These are phyloP conservation scores for Sycobia sp. DNA, from an alignment of 1,140 invertebrate genomes.

Conservation along the genomic window DNA sequence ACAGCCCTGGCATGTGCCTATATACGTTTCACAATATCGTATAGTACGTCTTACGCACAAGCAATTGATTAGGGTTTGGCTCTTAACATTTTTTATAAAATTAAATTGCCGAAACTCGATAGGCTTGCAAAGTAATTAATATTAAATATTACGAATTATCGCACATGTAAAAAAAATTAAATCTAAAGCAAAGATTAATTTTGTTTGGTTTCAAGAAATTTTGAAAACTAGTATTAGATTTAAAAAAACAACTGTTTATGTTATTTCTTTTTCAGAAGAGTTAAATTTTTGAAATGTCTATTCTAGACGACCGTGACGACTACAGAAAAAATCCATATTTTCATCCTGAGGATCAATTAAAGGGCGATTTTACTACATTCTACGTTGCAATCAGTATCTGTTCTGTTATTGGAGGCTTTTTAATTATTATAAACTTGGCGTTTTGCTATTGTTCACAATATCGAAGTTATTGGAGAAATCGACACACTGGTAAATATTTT, in stretches of 20 bases:
- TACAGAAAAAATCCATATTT: constrained; percentile 70
- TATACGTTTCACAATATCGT: too few species aligned
- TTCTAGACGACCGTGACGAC: constrained; percentile 69
- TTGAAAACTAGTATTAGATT: neutral
- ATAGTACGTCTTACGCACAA: too few species aligned
- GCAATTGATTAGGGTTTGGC: neutral
- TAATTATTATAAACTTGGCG: constrained; percentile 77
- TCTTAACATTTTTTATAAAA: too few species aligned
- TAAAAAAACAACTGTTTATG: constrained; percentile 33
- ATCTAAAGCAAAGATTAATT: too few species aligned
- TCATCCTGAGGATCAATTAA: constrained; percentile 58
- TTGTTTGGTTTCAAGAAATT: too few species aligned
- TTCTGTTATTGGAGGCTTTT: constrained; percentile 69
- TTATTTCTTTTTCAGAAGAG: constrained; percentile 56
- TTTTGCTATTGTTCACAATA: constrained; percentile 81
- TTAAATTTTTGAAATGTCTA: constrained; percentile 65
- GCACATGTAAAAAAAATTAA: too few species aligned
- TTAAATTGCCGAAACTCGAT: too few species aligned
- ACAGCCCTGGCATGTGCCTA: too few species aligned
- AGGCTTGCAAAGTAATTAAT: too few species aligned
- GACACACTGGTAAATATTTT: constrained; percentile 72
- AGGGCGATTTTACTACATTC: constrained; percentile 74
- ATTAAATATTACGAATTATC: too few species aligned
- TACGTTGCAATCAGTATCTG: constrained; percentile 80
- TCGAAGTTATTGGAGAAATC: constrained; percentile 79